Base-by-base conservation (phyloP, 2,113 vertebrate species). In the Nothocercus nigrocapillus region DNA sequence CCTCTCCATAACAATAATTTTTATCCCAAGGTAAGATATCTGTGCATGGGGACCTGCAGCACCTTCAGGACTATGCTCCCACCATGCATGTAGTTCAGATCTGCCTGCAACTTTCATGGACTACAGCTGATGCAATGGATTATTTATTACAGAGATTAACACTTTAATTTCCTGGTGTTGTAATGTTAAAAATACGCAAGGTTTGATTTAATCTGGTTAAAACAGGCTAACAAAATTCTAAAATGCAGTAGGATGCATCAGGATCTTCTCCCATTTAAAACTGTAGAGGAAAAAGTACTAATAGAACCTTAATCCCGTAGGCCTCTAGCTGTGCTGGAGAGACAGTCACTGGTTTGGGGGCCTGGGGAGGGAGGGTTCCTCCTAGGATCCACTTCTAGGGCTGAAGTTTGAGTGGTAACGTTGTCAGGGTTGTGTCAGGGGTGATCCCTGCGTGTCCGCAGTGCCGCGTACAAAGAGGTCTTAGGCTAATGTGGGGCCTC, bases 1-100 rank as follows among this genome's bases (percentile, higher is more conserved):
- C 88, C 61, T 34, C 94, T 8, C 74, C 79, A 54, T 80, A 84
- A 53, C 89, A 75, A 15, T 45, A 54, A 9, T 94, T 86, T 66
- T 30, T 95, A 97, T 93, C 85, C 92, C 27, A 51, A 18, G 70
- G 58, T 72, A 78, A 91, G 84, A 15, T 89, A 40, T 68, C 45
- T 69, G 32, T 21, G 5, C 16, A 2, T 40, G 82, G 67, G 88
- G 95, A 86, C 62, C 54, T 90, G 1, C 19, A 54, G 81, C 27
- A 13, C 70, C 61, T 88, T 91, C 36, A 85, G 73, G 85, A 67
- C 93, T 84, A 19, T 3, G 7, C 64, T 80, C 76, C 74, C 38
- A 1, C 17, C 38, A 45, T 70, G 2, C 32, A 30, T 63, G 58
- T 69, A 83, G 68, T 94, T 93, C 63, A 90, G 66, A 51, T 95